phyloP scores from a whole-genome alignment of 2,888 invertebrate species.

The Enchytraeus crypticus region DNA sequence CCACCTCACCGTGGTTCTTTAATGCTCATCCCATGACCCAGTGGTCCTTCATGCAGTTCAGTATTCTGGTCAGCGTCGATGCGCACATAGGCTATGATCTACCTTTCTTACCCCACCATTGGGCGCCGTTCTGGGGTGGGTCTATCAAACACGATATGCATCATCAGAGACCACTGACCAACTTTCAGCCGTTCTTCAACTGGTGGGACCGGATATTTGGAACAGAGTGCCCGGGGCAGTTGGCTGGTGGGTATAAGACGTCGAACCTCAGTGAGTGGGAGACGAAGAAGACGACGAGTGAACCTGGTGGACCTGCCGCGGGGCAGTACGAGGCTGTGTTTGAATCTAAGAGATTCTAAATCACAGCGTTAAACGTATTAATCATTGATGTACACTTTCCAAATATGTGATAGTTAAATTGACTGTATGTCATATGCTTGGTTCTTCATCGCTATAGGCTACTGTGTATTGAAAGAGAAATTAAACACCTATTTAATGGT shows the following conservation, averaged over 20 bases:
- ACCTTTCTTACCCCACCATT: slow-evolving; percentile 47
- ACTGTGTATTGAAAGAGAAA: too few relatives aligned
- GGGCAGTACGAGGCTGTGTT: slow-evolving; percentile 5
- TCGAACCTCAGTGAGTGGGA: slow-evolving; percentile 39
- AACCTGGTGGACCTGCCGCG: not conserved
- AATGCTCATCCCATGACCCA: slow-evolving; percentile 48
- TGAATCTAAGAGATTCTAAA: slow-evolving; percentile 2
- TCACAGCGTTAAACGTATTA: too few relatives aligned
- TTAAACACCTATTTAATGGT: too few relatives aligned
- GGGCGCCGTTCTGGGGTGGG: slow-evolving; percentile 47
- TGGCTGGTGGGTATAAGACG: slow-evolving; percentile 39
- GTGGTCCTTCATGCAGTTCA: slow-evolving; percentile 49
- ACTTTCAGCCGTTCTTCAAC: slow-evolving; percentile 51
- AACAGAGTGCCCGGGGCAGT: slow-evolving; percentile 41
- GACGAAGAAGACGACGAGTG: slow-evolving; percentile 5
- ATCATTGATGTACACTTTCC: too few relatives aligned
- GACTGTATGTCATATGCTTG: too few relatives aligned
- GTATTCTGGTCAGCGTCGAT: slow-evolving; percentile 49
- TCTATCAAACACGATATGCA: slow-evolving; percentile 52
- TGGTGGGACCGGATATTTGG: slow-evolving; percentile 48
- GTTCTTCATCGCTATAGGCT: too few relatives aligned
- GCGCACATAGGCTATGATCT: slow-evolving; percentile 50
- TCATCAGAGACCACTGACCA: slow-evolving; percentile 49
- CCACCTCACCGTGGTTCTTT: slow-evolving; percentile 46
- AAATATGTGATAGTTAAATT: too few relatives aligned